A percentile compares a stretch with the other conserved stretches of the same genome.
phyloP scores from a whole-genome alignment of 2,113 vertebrate species.

The Manacus vitellinus region DNA sequence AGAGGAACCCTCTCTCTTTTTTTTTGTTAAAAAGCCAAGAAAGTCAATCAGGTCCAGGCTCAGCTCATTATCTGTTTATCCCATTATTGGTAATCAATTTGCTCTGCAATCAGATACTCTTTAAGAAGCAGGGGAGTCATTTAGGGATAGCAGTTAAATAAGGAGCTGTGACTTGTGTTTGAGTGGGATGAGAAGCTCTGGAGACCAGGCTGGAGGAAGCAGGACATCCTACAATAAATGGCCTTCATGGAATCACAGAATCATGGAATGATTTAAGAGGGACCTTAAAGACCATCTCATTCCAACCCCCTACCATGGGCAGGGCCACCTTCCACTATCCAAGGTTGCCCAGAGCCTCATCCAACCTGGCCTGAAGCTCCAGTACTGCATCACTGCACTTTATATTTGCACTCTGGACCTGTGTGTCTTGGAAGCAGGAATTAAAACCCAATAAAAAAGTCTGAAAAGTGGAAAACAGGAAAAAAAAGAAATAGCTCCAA shows the following conservation, averaged over 20 bases:
- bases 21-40: not conserved
- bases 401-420: not conserved
- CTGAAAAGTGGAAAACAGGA: not conserved
- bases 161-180: fast-evolving
- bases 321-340: not conserved
- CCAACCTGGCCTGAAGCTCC: not conserved
- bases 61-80: not conserved
- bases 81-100: not conserved
- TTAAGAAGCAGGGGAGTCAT: not conserved
- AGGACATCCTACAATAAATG: fast-evolving
- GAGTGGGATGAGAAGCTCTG: not conserved
- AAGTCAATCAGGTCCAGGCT: not conserved
- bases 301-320: not conserved
- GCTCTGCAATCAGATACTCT: not conserved
- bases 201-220: not conserved
- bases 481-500: not conserved
- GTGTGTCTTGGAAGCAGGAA: not conserved
- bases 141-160: not conserved
- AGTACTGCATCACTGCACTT: not conserved
- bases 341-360: not conserved
- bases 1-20: not conserved
- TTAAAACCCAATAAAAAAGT: not conserved
- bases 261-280: not conserved
- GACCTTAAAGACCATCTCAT: not conserved
- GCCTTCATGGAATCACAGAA: not conserved